These are phyloP conservation scores for Drosophila suboccidentalis DNA, from an alignment of 2,888 invertebrate species.

Conservation along the genomic window DNA sequence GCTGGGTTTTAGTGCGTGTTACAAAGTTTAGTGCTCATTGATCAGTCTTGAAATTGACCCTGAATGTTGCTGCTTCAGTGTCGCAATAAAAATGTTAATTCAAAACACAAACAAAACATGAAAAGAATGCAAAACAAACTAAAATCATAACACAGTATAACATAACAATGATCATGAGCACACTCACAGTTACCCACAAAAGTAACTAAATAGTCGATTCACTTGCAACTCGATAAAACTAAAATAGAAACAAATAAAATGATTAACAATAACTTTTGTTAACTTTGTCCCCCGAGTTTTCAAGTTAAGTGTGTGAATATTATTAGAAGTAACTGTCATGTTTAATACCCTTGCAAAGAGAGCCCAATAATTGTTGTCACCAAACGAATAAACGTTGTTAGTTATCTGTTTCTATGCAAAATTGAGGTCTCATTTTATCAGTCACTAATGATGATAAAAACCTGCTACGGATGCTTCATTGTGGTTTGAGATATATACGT, in stretches of 20 bases:
- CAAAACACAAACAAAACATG: constrained; percentile 52
- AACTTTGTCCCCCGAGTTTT: background rate
- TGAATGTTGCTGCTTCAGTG: constrained; percentile 31
- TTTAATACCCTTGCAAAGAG: constrained; percentile 3
- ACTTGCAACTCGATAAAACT: background rate
- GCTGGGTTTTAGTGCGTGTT: constrained; percentile 23
- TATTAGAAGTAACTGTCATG: background rate
- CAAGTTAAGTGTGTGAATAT: constrained; percentile 2
- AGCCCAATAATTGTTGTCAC: constrained; percentile 8
- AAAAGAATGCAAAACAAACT: constrained; percentile 42
- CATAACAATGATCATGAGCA: constrained; percentile 4
- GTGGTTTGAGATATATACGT: background rate
- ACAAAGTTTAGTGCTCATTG: constrained; percentile 41
- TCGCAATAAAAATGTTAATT: constrained; percentile 64
- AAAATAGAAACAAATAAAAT: too few species aligned
- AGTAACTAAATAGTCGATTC: background rate
- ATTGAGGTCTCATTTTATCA: constrained; percentile 13
- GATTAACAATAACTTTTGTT: background rate
- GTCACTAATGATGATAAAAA: constrained; percentile 1
- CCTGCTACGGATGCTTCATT: constrained; percentile 5
- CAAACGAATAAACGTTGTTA: background rate
- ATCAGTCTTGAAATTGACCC: constrained; percentile 33
- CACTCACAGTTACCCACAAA: constrained; percentile 7
- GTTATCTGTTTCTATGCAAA: constrained; percentile 17
- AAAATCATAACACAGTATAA: constrained; percentile 40